These are phyloP conservation scores for Tetragonula clypearis DNA, from an alignment of 1,140 invertebrate species.

Conservation along the genomic window DNA sequence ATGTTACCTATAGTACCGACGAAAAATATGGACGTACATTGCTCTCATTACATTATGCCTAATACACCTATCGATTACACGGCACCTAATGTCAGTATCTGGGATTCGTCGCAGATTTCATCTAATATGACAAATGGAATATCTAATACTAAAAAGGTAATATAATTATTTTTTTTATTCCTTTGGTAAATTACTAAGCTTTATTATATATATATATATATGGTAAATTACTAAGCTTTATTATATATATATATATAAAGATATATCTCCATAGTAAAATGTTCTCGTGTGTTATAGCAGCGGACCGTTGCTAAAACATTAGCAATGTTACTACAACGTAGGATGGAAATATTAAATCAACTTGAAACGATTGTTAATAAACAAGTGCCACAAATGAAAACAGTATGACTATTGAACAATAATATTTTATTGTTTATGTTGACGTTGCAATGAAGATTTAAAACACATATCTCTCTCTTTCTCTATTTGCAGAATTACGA, in stretches of 20 bases:
- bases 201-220: background rate
- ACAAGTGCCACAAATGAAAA: slow-evolving; percentile 79
- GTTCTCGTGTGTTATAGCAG: slow-evolving; percentile 67
- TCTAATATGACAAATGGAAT: slow-evolving; percentile 70
- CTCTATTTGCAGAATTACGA: slow-evolving; percentile 73
- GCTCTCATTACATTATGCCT: slow-evolving; percentile 77
- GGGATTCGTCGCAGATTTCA: slow-evolving; percentile 76
- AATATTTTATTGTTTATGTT: background rate
- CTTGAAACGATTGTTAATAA: slow-evolving; percentile 85
- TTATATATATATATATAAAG: background rate
- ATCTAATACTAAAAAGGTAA: slow-evolving; percentile 75
- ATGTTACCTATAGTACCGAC: slow-evolving; percentile 70
- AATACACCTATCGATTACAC: slow-evolving; percentile 73
- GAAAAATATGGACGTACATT: slow-evolving; percentile 75
- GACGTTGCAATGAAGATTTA: background rate
- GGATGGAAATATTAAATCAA: slow-evolving; percentile 86
- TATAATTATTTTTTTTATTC: background rate
- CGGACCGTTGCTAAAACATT: slow-evolving; percentile 83
- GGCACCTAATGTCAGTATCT: slow-evolving; percentile 73
- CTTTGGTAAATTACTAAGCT: background rate
- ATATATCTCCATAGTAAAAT: background rate
- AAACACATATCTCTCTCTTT: background rate
- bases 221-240: background rate
- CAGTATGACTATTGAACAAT: slow-evolving; percentile 57
- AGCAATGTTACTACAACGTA: slow-evolving; percentile 85